These are phyloP conservation scores for Scatophagus argus DNA, from an alignment of 2,113 vertebrate genomes.

Conservation along the genomic window DNA sequence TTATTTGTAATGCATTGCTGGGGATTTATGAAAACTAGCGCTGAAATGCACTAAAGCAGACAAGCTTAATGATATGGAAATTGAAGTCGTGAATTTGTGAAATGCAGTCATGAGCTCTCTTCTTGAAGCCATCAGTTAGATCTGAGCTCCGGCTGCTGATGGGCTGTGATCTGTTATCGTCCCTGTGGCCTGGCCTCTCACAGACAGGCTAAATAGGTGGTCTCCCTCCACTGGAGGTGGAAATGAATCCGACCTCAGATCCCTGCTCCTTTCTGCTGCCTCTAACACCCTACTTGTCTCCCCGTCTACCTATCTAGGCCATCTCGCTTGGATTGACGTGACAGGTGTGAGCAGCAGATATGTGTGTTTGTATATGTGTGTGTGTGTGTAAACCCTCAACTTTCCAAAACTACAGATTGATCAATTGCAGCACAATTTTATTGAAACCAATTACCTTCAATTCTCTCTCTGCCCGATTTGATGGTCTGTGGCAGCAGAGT, in stretches of 20 bases:
- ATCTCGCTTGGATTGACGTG: slow-evolving; percentile 60
- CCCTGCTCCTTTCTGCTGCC: slow-evolving; percentile 63
- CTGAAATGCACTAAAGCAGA: slow-evolving; percentile 27
- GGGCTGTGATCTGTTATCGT: slow-evolving; percentile 82
- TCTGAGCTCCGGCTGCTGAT: slow-evolving; percentile 70
- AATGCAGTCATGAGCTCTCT: slow-evolving; percentile 61
- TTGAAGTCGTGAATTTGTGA: slow-evolving; percentile 64
- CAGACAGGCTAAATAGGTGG: slow-evolving; percentile 82
- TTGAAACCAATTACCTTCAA: slow-evolving; percentile 62
- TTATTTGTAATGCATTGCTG: slow-evolving; percentile 36
- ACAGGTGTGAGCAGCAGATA: slow-evolving; percentile 12
- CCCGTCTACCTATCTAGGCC: slow-evolving; percentile 64
- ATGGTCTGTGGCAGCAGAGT: slow-evolving; percentile 63
- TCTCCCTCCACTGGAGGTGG: slow-evolving; percentile 87
- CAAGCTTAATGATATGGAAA: slow-evolving; percentile 77
- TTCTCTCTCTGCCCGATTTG: slow-evolving; percentile 50
- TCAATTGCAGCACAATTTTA: slow-evolving; percentile 58
- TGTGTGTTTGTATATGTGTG: slow-evolving; percentile 20
- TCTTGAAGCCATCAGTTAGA: slow-evolving; percentile 65
- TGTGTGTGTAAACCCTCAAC: slow-evolving; percentile 33
- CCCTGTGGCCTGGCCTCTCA: slow-evolving; percentile 78
- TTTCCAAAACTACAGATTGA: slow-evolving; percentile 57
- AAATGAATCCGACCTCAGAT: slow-evolving; percentile 84
- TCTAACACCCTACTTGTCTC: slow-evolving; percentile 62
- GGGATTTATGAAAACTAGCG: slow-evolving; percentile 49